These are phyloP conservation scores for Poecile atricapillus DNA, from an alignment of 2,113 vertebrate species.

Conservation along the genomic window DNA sequence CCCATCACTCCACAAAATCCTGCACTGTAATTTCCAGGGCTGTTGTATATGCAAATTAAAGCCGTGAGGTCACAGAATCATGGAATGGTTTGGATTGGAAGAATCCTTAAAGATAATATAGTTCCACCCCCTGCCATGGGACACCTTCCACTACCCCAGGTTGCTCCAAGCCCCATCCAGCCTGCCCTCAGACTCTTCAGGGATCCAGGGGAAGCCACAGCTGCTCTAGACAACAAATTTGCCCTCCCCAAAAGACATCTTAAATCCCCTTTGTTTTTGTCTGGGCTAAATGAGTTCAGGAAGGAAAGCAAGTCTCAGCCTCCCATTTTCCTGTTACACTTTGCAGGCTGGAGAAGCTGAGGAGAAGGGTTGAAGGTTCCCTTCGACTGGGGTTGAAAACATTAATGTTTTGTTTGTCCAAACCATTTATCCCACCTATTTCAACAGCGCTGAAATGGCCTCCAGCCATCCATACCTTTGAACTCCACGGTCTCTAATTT, in stretches of 20 bases:
- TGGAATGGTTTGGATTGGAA: background rate
- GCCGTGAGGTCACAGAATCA: background rate
- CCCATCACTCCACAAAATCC: background rate
- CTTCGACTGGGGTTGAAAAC: background rate
- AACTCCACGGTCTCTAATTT: background rate
- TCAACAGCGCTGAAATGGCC: rapidly evolving
- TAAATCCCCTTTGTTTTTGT: background rate
- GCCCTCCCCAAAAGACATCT: background rate
- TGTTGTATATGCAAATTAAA: rapidly evolving
- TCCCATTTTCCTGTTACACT: background rate
- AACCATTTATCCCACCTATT: background rate
- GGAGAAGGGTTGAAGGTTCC: background rate
- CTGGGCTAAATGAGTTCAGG: background rate
- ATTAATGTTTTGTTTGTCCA: background rate
- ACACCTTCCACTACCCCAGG: background rate
- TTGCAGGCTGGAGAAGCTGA: background rate
- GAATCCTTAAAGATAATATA: background rate
- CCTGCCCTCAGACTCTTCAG: background rate
- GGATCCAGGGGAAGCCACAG: background rate
- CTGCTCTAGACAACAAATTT: background rate
- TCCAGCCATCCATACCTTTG: background rate
- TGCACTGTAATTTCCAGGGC: rapidly evolving
- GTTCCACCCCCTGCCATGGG: background rate
- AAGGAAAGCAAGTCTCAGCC: background rate
- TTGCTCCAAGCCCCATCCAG: rapidly evolving